Conservation (phyloP, 2,113 vertebrate species). For the Poeciliopsis retropinna region DNA sequence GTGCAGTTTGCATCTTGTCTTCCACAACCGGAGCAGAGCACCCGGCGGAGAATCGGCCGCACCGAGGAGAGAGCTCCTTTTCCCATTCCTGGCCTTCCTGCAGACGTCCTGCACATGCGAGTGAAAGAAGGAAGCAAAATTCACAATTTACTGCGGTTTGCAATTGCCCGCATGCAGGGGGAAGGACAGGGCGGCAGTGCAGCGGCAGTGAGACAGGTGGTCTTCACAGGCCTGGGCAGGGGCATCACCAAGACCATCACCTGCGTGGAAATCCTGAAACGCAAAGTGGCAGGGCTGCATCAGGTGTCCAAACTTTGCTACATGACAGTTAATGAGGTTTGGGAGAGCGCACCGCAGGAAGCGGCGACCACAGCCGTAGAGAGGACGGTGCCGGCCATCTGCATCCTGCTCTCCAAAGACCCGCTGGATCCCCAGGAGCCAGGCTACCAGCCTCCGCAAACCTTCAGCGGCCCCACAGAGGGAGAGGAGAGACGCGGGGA, state of each 20-base stretch:
- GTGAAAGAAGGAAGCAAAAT: constrained; percentile 96
- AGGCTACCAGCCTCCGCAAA: constrained; percentile 86
- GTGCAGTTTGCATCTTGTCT: constrained; percentile 18
- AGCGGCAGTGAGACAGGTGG: constrained; percentile 80
- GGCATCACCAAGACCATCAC: constrained; percentile 94
- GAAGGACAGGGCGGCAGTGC: constrained; percentile 39
- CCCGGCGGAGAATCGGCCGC: constrained; percentile 85
- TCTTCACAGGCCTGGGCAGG: constrained; percentile 89
- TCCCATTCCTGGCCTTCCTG: constrained; percentile 83
- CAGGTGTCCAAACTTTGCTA: constrained; percentile 91
- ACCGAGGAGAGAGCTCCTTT: constrained; percentile 78
- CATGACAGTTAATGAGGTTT: constrained; percentile 85
- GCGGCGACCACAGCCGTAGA: constrained; percentile 77
- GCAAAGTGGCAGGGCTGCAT: constrained; percentile 87
- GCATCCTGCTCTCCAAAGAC: constrained; percentile 92
- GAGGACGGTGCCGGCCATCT: constrained; percentile 88
- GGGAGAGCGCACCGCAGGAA: constrained; percentile 81
- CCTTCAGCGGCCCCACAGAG: constrained; percentile 19
- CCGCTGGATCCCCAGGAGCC: constrained; percentile 86
- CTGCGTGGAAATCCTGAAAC: constrained; percentile 93
- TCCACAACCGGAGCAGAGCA: constrained; percentile 73
- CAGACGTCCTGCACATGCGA: constrained; percentile 86
- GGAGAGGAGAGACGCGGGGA: constrained; percentile 13
- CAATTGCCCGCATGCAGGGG: constrained; percentile 83
- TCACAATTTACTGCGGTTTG: constrained; percentile 89